phyloP scores from a whole-genome alignment of 2,113 vertebrate genomes.

The Fregata magnificens region DNA sequence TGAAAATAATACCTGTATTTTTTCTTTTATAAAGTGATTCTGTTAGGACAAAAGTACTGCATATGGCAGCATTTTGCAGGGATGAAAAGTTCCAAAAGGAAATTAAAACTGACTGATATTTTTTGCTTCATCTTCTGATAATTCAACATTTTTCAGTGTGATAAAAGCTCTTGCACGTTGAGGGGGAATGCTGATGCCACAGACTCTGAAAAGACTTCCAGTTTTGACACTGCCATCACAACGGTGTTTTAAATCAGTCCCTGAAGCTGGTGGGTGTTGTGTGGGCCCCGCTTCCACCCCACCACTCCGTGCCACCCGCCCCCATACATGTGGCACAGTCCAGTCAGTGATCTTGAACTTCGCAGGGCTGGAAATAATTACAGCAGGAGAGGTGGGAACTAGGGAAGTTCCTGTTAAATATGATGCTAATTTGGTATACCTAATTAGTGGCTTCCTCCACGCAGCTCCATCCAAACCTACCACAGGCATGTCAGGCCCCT shows the following conservation, averaged over 20 bases:
- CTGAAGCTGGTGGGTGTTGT: neutral
- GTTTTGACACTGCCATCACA: neutral
- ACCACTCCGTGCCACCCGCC: accelerated
- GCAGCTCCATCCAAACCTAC: neutral
- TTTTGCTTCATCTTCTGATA: neutral
- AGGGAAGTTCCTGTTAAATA: neutral
- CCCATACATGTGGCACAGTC: neutral
- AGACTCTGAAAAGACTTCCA: neutral
- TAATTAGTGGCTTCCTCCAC: neutral
- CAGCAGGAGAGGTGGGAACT: neutral
- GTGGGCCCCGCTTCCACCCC: neutral
- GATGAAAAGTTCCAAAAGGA: neutral
- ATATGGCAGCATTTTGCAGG: neutral
- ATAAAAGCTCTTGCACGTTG: neutral
- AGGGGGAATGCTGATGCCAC: neutral
- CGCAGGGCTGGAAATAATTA: neutral
- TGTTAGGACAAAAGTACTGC: neutral
- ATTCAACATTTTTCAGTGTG: neutral
- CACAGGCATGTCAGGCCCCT: neutral
- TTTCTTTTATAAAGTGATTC: neutral
- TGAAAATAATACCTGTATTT: neutral
- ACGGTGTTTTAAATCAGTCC: neutral
- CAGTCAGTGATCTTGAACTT: neutral
- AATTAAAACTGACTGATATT: neutral
- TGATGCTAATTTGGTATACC: neutral